A percentile compares a stretch with the other conserved stretches of the same genome.
Evolutionary conservation across 92 coral and sea anemone genomes (phyloP).

Genomic region (Hydrozoanthus gracilis): DNA sequence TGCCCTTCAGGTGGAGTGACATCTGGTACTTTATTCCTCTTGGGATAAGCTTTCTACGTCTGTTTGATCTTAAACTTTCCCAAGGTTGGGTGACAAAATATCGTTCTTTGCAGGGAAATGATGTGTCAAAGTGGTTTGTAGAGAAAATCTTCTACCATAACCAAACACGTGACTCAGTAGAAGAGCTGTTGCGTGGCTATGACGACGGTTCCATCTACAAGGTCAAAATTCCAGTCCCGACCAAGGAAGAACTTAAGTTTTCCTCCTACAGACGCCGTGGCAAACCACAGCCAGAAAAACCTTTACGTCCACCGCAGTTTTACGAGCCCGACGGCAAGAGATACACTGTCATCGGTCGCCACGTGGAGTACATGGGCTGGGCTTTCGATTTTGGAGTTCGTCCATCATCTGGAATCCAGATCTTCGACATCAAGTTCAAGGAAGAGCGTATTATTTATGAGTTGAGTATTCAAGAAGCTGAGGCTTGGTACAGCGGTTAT

Average conservation of each 20-base stretch:
- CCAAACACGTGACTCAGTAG: conserved; percentile 54
- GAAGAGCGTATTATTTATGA: conserved; percentile 79
- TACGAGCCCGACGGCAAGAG: conserved; percentile 93
- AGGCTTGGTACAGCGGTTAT: conserved; percentile 82
- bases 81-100: neutral
- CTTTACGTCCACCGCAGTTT: conserved; percentile 76
- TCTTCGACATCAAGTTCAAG: conserved; percentile 75
- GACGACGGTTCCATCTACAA: conserved; percentile 44
- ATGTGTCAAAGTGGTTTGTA: conserved; percentile 73
- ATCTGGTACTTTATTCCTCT: neutral
- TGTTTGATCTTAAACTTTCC: neutral
- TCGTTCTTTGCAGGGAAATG: conserved; percentile 54
- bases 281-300: conserved; percentile 60
- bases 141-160: conserved; percentile 73
- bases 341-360: conserved; percentile 72
- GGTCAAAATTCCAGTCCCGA: conserved; percentile 69
- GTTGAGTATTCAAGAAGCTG: conserved; percentile 87
- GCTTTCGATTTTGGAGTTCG: conserved; percentile 87
- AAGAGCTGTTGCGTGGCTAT: conserved; percentile 62
- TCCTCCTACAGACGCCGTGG: conserved; percentile 76
- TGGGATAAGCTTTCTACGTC: neutral
- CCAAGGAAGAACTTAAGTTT: conserved; percentile 50
- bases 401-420: conserved; percentile 76
- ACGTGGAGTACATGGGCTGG: conserved; percentile 93
- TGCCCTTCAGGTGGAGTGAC: no score